Base-by-base conservation (phyloP, 2,888 invertebrate genomes). In the Gnatocerus cornutus region DNA sequence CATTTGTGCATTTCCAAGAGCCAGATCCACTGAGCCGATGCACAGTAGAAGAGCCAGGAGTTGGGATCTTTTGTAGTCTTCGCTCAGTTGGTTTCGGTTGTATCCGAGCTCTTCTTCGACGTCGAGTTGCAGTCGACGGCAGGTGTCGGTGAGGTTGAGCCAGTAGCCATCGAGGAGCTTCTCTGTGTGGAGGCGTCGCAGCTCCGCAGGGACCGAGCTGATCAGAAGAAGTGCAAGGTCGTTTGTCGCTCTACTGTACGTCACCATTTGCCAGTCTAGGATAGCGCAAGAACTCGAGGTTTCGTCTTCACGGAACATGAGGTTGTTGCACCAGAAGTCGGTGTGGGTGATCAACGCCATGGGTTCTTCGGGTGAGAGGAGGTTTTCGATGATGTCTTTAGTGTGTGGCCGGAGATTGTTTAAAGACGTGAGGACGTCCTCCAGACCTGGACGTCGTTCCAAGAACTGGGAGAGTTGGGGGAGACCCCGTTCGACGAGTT, bases 191-290 rank as follows among this genome's bases (percentile, higher is more conserved):
- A 88, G 84, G 69, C 93, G 87, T 62, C 93, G 87, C 73, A 92
- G 82, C 78, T 91, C 91, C 0, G 93, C 90, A 0, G 92, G 89
- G 45, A 93, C 86, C 0, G 93, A 93, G 70, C 92, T 93, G 52
- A 93, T 86, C 55, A 94, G 84, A 56, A 93, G 84, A 12, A 93
- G 84, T 0, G 93, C 93, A 6, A 94, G 87, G 80, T 94, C 94
- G 82, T 93, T 93, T 81, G 93, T 93, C 13, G 93, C 93, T 77
- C 88, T 86, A 72, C 92, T 92, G 71, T 92, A 89, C 0, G 92
- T 93, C 50, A 93, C 92, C 93, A 94, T 93, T 86, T 94, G 94
- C 93, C 93, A 94, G 82, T 94, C 93, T 45, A 94, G 84, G 52
- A 93, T 91, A 62, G 90, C 88, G 80, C 93, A 94, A 69, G 89